Percentiles rank a stretch among this genome's conserved stretches.
Conservation (phyloP, 2,113 vertebrate species). For the Saimiri boliviensis region DNA sequence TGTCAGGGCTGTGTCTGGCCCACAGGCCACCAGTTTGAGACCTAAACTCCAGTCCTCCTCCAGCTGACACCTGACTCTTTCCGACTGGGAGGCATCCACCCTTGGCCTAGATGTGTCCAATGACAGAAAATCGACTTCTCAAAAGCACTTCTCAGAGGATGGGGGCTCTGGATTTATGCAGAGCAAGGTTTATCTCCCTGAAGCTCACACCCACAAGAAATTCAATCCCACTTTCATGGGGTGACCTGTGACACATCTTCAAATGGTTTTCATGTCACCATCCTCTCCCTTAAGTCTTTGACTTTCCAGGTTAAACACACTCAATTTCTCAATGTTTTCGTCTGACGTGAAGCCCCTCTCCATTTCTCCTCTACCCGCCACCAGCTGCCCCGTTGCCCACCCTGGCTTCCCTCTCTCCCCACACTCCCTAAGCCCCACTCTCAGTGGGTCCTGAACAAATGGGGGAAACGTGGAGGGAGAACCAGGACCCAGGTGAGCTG, state of each 20-base stretch:
- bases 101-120: neutral
- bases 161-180: neutral
- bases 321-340: neutral
- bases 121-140: neutral
- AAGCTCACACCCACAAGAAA: neutral
- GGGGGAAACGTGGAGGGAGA: no score
- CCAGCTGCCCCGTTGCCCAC: accelerated
- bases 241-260: neutral
- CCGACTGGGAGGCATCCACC: accelerated
- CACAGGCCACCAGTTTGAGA: neutral
- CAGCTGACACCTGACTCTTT: neutral
- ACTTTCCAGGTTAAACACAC: neutral
- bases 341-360: neutral
- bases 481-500: neutral
- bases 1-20: neutral
- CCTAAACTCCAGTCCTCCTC: neutral
- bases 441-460: neutral
- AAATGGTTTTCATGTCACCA: neutral
- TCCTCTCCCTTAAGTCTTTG: neutral
- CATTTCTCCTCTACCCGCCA: neutral
- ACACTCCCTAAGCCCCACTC: accelerated
- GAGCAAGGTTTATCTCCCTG: neutral
- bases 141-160: neutral
- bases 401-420: no score
- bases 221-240: accelerated